Base-by-base conservation (phyloP, 1,140 invertebrate species). In the Ceratoteleas bidentatus region DNA sequence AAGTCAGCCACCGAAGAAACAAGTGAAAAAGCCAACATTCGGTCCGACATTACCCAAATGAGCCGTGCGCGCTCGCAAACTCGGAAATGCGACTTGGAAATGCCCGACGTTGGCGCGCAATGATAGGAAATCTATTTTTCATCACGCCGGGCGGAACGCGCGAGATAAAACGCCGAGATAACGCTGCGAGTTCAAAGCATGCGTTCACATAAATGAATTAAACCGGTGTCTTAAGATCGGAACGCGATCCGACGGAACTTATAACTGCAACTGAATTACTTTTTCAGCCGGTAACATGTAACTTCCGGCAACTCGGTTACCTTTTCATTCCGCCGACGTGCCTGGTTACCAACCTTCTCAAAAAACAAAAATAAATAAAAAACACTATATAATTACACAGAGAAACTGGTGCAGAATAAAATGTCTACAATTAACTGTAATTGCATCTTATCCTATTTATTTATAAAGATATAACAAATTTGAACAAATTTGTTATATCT, bases 221-320 rank as follows among this genome's bases (percentile, higher is more conserved):
- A 60, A 60, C 10, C 32, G n/a, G 38, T 61, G 34, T 49, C 45
- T 49, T 34, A 61, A 49, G 43, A 49, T 61, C 58, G 32, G 49
- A 49, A 49, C 15, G 34, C 24, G 58, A 49, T 49, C 58, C 13
- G 45, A 24, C 3, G 0, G 33, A 60, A 47, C 16, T 60, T 60
- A 14, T 49, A 60, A 34, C 57, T 33, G 9, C 57, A 60, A 47
- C 24, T 38, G 14, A 47, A 60, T 60, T 60, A 60, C 57, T 60
- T 60, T 60, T 60, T 47, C 57, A 60, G 24, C 13, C 9, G 0
- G 10, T 13, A 60, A 60, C 57, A 6, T 34, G 57, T 47, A 60
- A 60, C 32, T 54, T 54, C n/a, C 3, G 10, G 32, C 33, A 34
- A 54, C 32, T 33, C 16, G 32, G 24, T 54, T 54, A 33, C 9